A percentile compares a stretch with the other conserved stretches of the same genome.
Evolutionary conservation across 2,888 invertebrate species (phyloP).

Genomic region (Proisotoma minuta): DNA sequence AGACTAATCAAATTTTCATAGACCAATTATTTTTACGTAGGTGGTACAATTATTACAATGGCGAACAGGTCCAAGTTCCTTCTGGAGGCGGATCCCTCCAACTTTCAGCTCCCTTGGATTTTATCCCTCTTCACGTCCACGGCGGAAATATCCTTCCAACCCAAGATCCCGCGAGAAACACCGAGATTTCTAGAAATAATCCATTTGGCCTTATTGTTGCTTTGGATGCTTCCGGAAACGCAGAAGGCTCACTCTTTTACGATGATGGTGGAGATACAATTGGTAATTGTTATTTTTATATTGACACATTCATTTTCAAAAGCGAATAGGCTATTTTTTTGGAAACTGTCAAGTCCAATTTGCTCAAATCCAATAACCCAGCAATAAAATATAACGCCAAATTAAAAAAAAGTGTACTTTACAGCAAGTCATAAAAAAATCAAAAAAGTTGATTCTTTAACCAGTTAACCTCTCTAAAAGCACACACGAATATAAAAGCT

Average conservation of each 20-base stretch:
- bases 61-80: constrained; percentile 29
- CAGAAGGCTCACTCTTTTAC: constrained; percentile 47
- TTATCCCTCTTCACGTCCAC: constrained; percentile 47
- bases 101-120: constrained; percentile 49
- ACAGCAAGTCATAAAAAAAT: too few species aligned
- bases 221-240: constrained; percentile 39
- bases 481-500: too few species aligned
- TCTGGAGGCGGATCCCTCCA: constrained; percentile 48
- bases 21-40: too few species aligned
- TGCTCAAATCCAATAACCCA: too few species aligned
- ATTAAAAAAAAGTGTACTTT: too few species aligned
- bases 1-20: too few species aligned
- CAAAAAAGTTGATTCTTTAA: too few species aligned
- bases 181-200: constrained; percentile 46
- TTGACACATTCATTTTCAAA: too few species aligned
- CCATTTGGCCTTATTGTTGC: constrained; percentile 49
- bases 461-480: too few species aligned
- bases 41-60: constrained; percentile 49
- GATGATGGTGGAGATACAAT: constrained; percentile 49
- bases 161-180: constrained; percentile 47
- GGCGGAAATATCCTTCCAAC: constrained; percentile 48
- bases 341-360: too few species aligned
- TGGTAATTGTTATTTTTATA: constrained; percentile 35
- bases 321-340: too few species aligned
- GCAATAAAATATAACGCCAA: too few species aligned